Conservation (phyloP, 2,888 invertebrate species). For the Notocelia uddmanniana region DNA sequence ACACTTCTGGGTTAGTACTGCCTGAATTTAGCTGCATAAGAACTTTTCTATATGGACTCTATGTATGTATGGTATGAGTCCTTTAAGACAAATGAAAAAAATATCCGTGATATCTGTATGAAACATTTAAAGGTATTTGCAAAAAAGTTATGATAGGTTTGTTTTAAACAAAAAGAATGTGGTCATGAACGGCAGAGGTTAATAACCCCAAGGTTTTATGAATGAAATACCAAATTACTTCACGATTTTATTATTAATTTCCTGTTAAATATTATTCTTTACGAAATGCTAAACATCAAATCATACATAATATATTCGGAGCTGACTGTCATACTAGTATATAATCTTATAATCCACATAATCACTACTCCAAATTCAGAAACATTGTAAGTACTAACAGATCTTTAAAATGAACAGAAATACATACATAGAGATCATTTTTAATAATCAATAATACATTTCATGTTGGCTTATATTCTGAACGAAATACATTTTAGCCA, state of each 20-base stretch:
- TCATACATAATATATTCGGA: constrained; percentile 61
- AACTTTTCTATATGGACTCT: too few species aligned
- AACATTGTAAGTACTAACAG: constrained; percentile 26
- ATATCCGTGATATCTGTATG: too few species aligned
- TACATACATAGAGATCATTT: constrained; percentile 26
- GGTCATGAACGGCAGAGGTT: not conserved
- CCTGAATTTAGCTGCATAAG: too few species aligned
- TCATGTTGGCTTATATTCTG: constrained; percentile 8
- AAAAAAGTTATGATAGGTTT: too few species aligned
- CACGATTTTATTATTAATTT: constrained; percentile 58
- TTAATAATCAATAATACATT: constrained; percentile 22
- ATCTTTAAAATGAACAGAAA: constrained; percentile 20
- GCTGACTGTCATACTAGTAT: constrained; percentile 42
- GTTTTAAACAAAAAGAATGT: not conserved
- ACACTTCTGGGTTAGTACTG: too few species aligned
- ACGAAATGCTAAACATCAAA: constrained; percentile 71
- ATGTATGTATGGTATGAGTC: too few species aligned
- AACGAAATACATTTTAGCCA: constrained; percentile 19
- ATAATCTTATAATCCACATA: not conserved
- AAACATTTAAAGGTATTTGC: too few species aligned
- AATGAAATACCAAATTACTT: constrained; percentile 41
- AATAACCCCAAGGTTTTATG: not conserved
- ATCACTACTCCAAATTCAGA: constrained; percentile 40
- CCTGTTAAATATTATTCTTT: constrained; percentile 64
- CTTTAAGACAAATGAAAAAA: too few species aligned